Conservation (phyloP, 2,888 invertebrate genomes). For the Diogma glabrata region DNA sequence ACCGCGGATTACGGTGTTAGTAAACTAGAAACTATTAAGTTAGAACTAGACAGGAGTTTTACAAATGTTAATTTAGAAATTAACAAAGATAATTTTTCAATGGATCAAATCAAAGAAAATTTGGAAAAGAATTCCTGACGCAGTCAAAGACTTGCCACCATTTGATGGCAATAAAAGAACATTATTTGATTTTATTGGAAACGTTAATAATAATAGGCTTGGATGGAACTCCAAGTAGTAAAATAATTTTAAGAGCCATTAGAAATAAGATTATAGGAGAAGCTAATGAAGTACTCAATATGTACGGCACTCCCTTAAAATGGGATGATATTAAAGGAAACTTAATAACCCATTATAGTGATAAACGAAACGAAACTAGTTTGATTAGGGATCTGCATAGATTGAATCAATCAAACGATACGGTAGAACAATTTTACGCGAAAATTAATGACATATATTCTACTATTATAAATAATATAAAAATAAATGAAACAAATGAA, state of each 20-base stretch:
- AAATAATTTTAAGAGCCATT: neutral
- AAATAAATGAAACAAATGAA: conserved; percentile 17
- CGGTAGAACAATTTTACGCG: conserved; percentile 19
- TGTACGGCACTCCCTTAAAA: conserved; percentile 17
- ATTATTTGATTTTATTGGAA: too few species aligned
- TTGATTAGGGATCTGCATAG: conserved; percentile 18
- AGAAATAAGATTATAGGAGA: conserved; percentile 18
- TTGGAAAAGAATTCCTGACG: too few species aligned
- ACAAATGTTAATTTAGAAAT: too few species aligned
- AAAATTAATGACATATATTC: conserved; percentile 20
- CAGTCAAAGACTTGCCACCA: too few species aligned
- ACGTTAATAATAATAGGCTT: too few species aligned
- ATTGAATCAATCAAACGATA: conserved; percentile 14
- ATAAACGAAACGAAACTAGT: conserved; percentile 18
- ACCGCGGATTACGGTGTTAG: too few species aligned
- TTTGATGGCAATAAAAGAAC: neutral
- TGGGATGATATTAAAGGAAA: conserved; percentile 18
- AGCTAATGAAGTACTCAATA: conserved; percentile 18
- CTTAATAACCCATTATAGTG: conserved; percentile 17
- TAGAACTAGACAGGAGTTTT: too few species aligned
- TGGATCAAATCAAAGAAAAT: too few species aligned
- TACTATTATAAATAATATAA: conserved; percentile 18
- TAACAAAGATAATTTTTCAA: too few species aligned
- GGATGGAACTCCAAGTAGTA: too few species aligned
- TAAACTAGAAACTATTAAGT: too few species aligned